phyloP scores from a whole-genome alignment of 2,888 invertebrate species.

The Drosophila setosimentum region DNA sequence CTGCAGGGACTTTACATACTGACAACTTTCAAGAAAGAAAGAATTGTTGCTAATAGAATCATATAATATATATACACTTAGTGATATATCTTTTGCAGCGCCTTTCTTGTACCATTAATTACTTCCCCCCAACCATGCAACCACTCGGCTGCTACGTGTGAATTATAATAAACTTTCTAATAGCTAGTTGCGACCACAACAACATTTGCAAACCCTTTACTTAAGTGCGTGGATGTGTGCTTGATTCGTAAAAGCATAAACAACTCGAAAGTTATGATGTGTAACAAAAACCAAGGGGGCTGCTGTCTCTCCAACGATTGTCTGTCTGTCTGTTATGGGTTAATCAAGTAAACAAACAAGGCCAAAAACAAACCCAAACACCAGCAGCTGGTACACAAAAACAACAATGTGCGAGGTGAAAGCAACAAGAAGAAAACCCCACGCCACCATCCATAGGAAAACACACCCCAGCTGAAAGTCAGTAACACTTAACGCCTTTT shows the following conservation, averaged over 20 bases:
- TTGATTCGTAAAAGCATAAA: constrained; percentile 45
- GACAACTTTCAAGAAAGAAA: background rate
- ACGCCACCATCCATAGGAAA: background rate
- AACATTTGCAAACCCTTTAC: constrained; percentile 24
- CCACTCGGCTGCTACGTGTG: background rate
- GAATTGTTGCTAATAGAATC: background rate
- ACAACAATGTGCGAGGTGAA: constrained; percentile 4
- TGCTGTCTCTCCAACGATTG: constrained; percentile 11
- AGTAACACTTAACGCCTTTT: constrained; percentile 80
- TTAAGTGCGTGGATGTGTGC: constrained; percentile 2
- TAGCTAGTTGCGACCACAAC: constrained; percentile 8
- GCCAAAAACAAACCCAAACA: constrained; percentile 23
- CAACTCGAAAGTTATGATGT: constrained; percentile 48
- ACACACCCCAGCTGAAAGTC: constrained; percentile 58
- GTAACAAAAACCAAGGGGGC: constrained; percentile 39
- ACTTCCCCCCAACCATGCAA: background rate
- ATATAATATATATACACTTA: background rate
- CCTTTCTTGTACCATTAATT: background rate
- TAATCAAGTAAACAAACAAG: constrained; percentile 76
- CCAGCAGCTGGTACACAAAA: constrained; percentile 34
- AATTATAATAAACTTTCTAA: constrained; percentile 17
- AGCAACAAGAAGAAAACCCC: constrained; percentile 17
- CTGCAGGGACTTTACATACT: background rate
- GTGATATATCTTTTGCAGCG: background rate
- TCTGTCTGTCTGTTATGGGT: constrained; percentile 40